Base-by-base conservation (phyloP, 1,140 invertebrate species). In the Drosophila miranda region DNA sequence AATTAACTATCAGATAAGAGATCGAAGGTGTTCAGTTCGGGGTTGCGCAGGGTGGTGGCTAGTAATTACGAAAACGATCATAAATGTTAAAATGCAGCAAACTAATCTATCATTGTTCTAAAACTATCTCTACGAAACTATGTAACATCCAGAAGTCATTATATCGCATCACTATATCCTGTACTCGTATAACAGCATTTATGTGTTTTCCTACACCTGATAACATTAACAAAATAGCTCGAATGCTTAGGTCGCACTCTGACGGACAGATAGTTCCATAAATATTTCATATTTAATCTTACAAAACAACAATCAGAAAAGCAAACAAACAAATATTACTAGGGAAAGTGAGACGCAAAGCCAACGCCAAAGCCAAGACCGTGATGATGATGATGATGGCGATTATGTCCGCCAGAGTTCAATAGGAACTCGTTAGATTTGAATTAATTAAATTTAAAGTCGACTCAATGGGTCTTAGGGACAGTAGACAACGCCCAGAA, bases 391-490 rank as follows among this genome's bases (percentile, higher is more conserved):
- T 5, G 23, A 26, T 26, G 23, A 26, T 5, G 23, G 4, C 23
- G 23, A 26, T 26, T 26, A 26, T 26, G 23, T 26, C 23, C 23
- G 23, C 63, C 64, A 55, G 26, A 45, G 71, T 66, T 56, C 72
- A 59, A 16, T 45, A 52, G 72, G 68, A 68, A 59, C 64, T 75
- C 82, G 78, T 87, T 68, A 78, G 78, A 87, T 72, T 78, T 75
- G 81, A 87, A 87, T 87, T 87, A 87, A 87, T 87, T 87, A 78
- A 87, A 87, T 87, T 87, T 87, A 78, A 87, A 87, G 23, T 26
- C 23, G 23, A 26, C 4, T 26, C 23, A 26, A 26, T 26, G 23
- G 23, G 23, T 26, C 62, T 81, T 66, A 67, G 63, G 11, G 34
- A 42, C 42, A 42, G n/a, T 16, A 63, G 59, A 73, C 67, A 61